These are phyloP conservation scores for Rhabdomys dilectus DNA, from an alignment of 2,113 vertebrate species.

Conservation along the genomic window DNA sequence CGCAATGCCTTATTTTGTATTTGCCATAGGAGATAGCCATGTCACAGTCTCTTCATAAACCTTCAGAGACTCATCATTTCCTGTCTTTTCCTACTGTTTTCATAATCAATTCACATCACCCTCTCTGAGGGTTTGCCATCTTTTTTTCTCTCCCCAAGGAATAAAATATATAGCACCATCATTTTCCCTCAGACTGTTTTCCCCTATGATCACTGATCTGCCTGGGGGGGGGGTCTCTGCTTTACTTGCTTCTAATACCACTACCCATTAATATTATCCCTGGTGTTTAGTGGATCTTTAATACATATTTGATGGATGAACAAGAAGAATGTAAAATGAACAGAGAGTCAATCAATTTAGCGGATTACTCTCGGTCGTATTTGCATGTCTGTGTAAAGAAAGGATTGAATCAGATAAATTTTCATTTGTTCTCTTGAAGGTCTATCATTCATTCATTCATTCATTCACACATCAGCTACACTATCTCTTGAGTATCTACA, in stretches of 20 bases:
- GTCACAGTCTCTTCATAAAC: background rate
- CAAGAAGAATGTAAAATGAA: background rate
- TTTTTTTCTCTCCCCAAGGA: background rate
- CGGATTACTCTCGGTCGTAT: slow-evolving; percentile 8
- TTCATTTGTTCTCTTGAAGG: background rate
- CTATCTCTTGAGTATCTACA: background rate
- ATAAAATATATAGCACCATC: background rate
- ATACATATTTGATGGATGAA: slow-evolving; percentile 31
- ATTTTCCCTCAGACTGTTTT: background rate
- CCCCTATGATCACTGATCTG: background rate
- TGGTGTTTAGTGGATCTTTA: background rate
- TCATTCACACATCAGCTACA: background rate
- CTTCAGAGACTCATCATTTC: background rate
- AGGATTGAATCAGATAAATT: background rate
- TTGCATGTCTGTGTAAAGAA: slow-evolving; percentile 26
- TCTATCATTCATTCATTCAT: background rate
- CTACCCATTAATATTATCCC: background rate
- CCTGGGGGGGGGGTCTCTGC: background rate
- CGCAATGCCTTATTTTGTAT: background rate
- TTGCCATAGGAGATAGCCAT: too few relatives aligned
- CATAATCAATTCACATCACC: background rate
- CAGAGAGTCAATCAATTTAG: background rate
- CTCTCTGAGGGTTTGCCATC: background rate
- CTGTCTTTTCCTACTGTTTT: background rate
- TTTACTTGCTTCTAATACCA: background rate